Evolutionary conservation across 2,113 vertebrate genomes (phyloP).

Genomic region (Propithecus coquereli): DNA sequence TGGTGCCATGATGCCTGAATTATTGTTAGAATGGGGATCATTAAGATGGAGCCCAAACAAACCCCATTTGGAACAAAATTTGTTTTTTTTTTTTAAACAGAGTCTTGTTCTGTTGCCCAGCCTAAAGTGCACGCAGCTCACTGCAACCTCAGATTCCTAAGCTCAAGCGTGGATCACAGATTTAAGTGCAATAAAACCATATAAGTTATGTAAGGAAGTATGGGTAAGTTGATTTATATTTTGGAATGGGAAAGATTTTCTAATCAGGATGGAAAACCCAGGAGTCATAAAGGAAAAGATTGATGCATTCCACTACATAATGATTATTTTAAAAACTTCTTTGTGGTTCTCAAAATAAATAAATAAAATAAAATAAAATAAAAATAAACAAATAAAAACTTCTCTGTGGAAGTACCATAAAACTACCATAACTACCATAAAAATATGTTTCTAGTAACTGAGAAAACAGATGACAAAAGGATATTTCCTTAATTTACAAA

Average conservation of each 20-base stretch:
- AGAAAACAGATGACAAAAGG: neutral
- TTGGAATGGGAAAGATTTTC: neutral
- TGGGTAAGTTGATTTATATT: neutral
- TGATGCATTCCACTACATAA: neutral
- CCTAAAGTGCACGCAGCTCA: too few relatives aligned
- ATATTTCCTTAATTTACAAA: conserved; percentile 6
- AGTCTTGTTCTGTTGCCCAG: too few relatives aligned
- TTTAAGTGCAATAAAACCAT: neutral
- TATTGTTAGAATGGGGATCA: neutral
- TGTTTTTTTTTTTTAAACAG: too few relatives aligned
- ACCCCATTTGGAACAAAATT: neutral
- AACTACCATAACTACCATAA: neutral
- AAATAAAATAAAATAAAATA: too few relatives aligned
- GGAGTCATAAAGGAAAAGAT: neutral
- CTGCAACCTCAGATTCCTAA: too few relatives aligned
- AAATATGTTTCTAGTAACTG: neutral
- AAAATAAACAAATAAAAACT: neutral
- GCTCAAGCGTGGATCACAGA: neutral
- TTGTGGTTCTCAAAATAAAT: too few relatives aligned
- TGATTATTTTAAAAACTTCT: neutral
- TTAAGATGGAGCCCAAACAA: neutral
- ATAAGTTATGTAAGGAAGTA: neutral
- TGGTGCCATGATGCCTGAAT: neutral
- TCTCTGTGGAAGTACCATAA: neutral
- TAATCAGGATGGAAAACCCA: neutral